Evolutionary conservation across 2,797 vertebrate species (phyloP), one percentile per base, ranked within the genome.

Genomic region (Apogon hyalosoma): DNA sequence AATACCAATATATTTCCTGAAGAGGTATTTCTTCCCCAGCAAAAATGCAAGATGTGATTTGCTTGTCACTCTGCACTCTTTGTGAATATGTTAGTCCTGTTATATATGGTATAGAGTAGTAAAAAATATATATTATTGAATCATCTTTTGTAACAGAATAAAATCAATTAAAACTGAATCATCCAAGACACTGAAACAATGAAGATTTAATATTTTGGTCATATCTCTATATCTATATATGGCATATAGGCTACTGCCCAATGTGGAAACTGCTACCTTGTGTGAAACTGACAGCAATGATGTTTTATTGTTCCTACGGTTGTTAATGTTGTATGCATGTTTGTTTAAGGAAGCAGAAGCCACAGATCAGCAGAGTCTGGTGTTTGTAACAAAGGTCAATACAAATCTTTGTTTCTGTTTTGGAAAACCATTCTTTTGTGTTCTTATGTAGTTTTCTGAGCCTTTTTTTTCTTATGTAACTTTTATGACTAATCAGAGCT

Each of bases 321-420:
- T 4, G 13, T 48, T 15, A 28, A 41, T 3, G 15, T 13, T 28
- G 24, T 14, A 24, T 39, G 42, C 13, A 24, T 15, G 45, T 49
- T 67, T 10, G 6, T 13, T 24, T 4, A 42, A 21, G 63, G 46
- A 62, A 54, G 36, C 41, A 71, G 69, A 75, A 67, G 69, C 67
- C 76, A 51, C 51, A 69, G 11, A 63, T 40, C 53, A 62, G 59
- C 62, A 38, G 31, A 6, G 10, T 62, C 63, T 19, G 15, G 9
- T 7, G 4, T 45, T 49, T 28, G 1, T 65, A 33, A 47, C 64
- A 69, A 79, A 77, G 63, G 68, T 74, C 40, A 16, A 0, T 5
- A 7, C 55, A 58, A 54, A 43, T 74, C 28, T 70, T 9, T 0
- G 42, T 87, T 90, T 77, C 86, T 73, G 62, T 80, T 88, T 81